These are phyloP conservation scores for Papilio elwesi DNA, from an alignment of 2,888 invertebrate genomes.

Conservation along the genomic window DNA sequence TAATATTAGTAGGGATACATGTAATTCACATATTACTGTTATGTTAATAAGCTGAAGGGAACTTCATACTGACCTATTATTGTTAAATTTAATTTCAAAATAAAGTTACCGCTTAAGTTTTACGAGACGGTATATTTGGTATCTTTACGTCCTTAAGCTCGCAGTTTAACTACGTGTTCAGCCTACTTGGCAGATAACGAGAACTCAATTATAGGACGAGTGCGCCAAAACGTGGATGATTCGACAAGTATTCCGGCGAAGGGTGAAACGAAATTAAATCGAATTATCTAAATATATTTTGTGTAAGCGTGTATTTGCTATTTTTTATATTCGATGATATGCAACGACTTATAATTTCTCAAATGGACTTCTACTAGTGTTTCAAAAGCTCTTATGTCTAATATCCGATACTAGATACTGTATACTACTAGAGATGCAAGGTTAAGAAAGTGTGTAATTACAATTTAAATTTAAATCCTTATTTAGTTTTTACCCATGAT, in stretches of 20 bases:
- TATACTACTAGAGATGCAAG: no score
- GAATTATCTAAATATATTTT: slow-evolving; percentile 12
- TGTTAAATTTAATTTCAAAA: slow-evolving; percentile 31
- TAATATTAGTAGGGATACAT: no score
- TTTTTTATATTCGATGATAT: neutral
- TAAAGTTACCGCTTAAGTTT: slow-evolving; percentile 30
- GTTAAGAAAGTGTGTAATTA: no score
- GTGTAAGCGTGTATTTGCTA: neutral
- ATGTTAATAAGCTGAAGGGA: neutral
- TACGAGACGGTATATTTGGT: slow-evolving; percentile 20
- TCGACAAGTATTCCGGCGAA: slow-evolving; percentile 31
- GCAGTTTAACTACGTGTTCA: slow-evolving; percentile 38
- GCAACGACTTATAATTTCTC: no score
- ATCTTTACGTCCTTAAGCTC: slow-evolving; percentile 31
- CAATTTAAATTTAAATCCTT: no score
- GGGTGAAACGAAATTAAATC: slow-evolving; percentile 22
- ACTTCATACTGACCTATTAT: slow-evolving; percentile 21
- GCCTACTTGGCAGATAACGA: slow-evolving; percentile 37
- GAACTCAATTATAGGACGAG: slow-evolving; percentile 38
- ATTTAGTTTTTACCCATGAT: no score
- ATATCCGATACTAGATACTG: no score
- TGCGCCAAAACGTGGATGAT: slow-evolving; percentile 28
- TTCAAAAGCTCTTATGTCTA: no score
- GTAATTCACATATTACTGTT: slow-evolving; percentile 8
- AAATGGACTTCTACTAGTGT: no score